Conservation (phyloP, 2,888 invertebrate species). For the Chydorus sphaericus region DNA sequence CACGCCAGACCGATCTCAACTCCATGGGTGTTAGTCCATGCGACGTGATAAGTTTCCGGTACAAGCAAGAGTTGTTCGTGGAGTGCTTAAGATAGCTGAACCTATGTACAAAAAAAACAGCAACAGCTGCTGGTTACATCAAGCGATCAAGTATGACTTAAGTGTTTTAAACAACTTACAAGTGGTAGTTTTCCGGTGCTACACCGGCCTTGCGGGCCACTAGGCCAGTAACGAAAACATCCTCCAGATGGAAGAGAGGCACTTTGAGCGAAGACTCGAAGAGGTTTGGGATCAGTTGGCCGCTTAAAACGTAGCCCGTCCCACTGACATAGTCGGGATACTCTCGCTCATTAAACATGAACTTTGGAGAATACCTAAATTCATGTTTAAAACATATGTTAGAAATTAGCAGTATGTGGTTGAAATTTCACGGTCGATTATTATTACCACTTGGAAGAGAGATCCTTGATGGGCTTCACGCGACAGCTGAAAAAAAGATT, state of each 20-base stretch:
- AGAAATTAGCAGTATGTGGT: conserved; percentile 15
- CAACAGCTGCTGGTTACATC: too few relatives aligned
- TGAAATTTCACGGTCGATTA: background rate
- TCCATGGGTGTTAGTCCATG: conserved; percentile 23
- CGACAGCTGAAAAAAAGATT: too few relatives aligned
- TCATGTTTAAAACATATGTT: conserved; percentile 42
- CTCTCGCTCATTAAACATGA: conserved; percentile 52
- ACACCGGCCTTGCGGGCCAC: conserved; percentile 19
- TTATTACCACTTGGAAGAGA: conserved; percentile 56
- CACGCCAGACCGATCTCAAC: conserved; percentile 21
- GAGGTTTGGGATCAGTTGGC: conserved; percentile 46
- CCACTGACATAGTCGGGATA: conserved; percentile 73
- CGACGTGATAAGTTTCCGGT: conserved; percentile 21
- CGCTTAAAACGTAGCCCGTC: conserved; percentile 60
- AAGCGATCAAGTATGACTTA: too few relatives aligned
- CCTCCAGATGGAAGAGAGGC: conserved; percentile 45
- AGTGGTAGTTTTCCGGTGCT: conserved; percentile 11
- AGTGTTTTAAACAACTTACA: too few relatives aligned
- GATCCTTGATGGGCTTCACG: conserved; percentile 55
- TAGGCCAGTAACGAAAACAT: conserved; percentile 25
- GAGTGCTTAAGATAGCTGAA: conserved; percentile 21
- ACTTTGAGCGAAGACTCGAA: conserved; percentile 48
- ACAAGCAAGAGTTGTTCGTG: conserved; percentile 22
- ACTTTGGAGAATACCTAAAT: conserved; percentile 40
- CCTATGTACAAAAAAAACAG: too few relatives aligned